Percentiles rank a stretch among this genome's conserved stretches.
Evolutionary conservation across 2,113 vertebrate genomes (phyloP).

Genomic region (Zosterops japonicus): DNA sequence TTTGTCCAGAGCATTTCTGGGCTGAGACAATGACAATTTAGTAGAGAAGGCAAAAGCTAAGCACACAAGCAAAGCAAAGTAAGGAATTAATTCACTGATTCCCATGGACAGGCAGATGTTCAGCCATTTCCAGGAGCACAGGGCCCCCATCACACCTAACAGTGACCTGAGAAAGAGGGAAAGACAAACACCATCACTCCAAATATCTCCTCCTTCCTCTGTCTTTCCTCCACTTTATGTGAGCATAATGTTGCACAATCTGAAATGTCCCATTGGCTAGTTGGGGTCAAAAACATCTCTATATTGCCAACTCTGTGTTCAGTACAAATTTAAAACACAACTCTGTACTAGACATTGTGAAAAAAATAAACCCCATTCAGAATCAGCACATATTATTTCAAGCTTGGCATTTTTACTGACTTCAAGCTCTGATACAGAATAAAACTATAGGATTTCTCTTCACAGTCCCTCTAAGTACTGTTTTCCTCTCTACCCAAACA

Average conservation of each 20-base stretch:
- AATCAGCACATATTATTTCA: background rate
- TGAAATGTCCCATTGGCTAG: background rate
- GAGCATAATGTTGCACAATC: rapidly evolving
- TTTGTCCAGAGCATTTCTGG: background rate
- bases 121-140: background rate
- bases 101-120: background rate
- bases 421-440: background rate
- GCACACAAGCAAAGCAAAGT: background rate
- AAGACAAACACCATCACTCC: background rate
- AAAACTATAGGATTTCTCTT: background rate
- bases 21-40: background rate
- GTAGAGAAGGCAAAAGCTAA: background rate
- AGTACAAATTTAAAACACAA: background rate
- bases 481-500: background rate
- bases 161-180: background rate
- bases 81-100: background rate
- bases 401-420: background rate
- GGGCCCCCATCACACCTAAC: rapidly evolving
- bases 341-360: rapidly evolving
- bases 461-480: background rate
- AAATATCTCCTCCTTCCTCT: background rate
- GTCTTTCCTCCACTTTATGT: background rate
- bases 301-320: background rate
- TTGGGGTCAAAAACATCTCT: background rate
- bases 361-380: background rate